Percentiles rank a stretch among this genome's conserved stretches.
Conservation (phyloP, 2,797 vertebrate genomes). For the Sebastes hubbsi region DNA sequence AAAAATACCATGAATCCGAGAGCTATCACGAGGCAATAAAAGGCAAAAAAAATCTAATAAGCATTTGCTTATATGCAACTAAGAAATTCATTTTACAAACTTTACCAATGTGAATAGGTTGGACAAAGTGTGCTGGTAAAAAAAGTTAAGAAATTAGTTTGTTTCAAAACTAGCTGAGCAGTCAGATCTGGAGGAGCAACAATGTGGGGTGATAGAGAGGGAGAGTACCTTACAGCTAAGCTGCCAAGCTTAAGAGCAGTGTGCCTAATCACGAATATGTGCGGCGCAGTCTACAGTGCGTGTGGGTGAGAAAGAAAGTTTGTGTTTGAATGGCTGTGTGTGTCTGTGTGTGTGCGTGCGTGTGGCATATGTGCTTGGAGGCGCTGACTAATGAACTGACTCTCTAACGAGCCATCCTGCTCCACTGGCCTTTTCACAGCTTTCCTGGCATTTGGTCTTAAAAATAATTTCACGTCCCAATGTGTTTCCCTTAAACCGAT, state of each 20-base stretch:
- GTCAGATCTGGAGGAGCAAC: slow-evolving; percentile 48
- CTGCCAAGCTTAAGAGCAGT: slow-evolving; percentile 45
- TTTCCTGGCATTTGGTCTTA: slow-evolving; percentile 84
- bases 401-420: slow-evolving; percentile 76
- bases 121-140: slow-evolving; percentile 3
- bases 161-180: slow-evolving; percentile 55
- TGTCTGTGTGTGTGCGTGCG: not conserved
- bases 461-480: slow-evolving; percentile 87
- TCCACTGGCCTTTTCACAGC: slow-evolving; percentile 81
- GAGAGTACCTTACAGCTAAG: slow-evolving; percentile 39
- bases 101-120: slow-evolving; percentile 24
- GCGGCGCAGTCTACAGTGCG: slow-evolving; percentile 13
- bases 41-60: not conserved
- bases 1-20: not conserved
- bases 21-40: not conserved
- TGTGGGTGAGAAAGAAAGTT: slow-evolving; percentile 46
- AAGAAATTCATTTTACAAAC: not conserved
- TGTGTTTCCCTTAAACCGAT: slow-evolving; percentile 84
- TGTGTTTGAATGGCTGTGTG: slow-evolving; percentile 35
- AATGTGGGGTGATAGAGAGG: slow-evolving; percentile 39
- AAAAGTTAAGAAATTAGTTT: slow-evolving; percentile 3
- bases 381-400: slow-evolving; percentile 80
- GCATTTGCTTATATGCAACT: not conserved
- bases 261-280: slow-evolving; percentile 49
- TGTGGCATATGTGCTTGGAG: slow-evolving; percentile 33